These are phyloP conservation scores for Apamea monoglypha DNA, from an alignment of 2,888 invertebrate species.

Conservation along the genomic window DNA sequence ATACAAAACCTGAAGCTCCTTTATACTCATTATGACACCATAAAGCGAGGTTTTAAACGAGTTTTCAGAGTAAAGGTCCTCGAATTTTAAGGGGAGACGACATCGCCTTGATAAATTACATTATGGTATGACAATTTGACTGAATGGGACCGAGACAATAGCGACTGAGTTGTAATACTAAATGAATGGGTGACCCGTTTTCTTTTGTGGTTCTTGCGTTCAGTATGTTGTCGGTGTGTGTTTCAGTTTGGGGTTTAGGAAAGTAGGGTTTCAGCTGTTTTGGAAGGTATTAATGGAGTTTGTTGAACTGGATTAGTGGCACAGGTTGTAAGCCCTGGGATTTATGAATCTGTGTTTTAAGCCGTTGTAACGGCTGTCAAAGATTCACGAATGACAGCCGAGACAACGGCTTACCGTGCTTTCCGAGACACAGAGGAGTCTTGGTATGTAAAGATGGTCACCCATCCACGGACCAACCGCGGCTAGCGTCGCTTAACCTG, in stretches of 20 bases:
- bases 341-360: not conserved
- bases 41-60: conserved; percentile 53
- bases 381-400: too few relatives aligned
- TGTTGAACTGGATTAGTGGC: not conserved
- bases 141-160: conserved; percentile 71
- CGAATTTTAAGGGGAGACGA: conserved; percentile 64
- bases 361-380: not conserved
- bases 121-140: conserved; percentile 74
- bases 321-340: not conserved
- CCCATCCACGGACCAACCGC: too few relatives aligned
- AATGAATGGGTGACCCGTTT: conserved; percentile 64
- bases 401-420: too few relatives aligned
- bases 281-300: not conserved
- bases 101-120: conserved; percentile 76
- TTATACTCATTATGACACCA: conserved; percentile 42
- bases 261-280: not conserved
- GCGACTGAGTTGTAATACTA: conserved; percentile 59
- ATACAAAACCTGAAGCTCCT: conserved; percentile 52
- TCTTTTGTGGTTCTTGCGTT: conserved; percentile 25
- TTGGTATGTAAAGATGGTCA: too few relatives aligned
- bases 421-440: too few relatives aligned
- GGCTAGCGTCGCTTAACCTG: too few relatives aligned
- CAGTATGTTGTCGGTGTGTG: conserved; percentile 21
- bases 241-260: not conserved
- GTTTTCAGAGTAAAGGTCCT: conserved; percentile 55